phyloP scores from a whole-genome alignment of 35 echinoderm and acorn worm species.

The Patiria miniata region DNA sequence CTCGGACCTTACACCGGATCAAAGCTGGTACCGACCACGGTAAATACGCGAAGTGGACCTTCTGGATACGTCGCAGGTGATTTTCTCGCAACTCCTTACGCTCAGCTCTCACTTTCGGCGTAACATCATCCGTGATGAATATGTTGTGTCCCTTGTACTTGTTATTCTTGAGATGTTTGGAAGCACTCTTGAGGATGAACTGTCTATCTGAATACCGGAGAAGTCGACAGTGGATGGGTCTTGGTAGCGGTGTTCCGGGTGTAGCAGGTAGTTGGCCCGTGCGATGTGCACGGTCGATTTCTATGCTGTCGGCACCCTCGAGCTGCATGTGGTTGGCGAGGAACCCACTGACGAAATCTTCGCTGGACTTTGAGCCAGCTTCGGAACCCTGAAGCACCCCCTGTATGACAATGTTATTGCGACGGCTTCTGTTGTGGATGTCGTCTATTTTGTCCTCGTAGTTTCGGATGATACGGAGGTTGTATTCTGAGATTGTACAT shows the following conservation, averaged over 20 bases:
- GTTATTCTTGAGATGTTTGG: too few species aligned
- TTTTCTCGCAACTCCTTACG: not conserved
- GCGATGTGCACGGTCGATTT: too few species aligned
- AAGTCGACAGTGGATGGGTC: too few species aligned
- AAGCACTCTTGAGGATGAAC: not conserved
- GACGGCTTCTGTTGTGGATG: too few species aligned
- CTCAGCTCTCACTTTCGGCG: not conserved
- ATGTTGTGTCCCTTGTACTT: not conserved
- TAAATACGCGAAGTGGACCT: not conserved
- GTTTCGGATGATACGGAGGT: too few species aligned
- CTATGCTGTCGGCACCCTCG: too few species aligned
- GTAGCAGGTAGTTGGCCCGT: too few species aligned
- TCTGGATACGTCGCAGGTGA: not conserved
- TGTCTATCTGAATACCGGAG: not conserved
- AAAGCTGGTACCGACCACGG: not conserved
- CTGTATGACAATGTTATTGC: not conserved
- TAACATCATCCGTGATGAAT: not conserved
- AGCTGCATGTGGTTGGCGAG: not conserved
- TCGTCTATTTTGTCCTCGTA: too few species aligned
- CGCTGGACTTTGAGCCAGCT: not conserved
- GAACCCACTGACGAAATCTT: not conserved
- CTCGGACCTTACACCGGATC: not conserved
- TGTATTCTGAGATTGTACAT: too few species aligned
- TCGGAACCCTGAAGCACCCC: not conserved
- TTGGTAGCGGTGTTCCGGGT: not conserved